Evolutionary conservation across 2,113 vertebrate genomes (phyloP).

Genomic region (Rhinoderma darwinii): DNA sequence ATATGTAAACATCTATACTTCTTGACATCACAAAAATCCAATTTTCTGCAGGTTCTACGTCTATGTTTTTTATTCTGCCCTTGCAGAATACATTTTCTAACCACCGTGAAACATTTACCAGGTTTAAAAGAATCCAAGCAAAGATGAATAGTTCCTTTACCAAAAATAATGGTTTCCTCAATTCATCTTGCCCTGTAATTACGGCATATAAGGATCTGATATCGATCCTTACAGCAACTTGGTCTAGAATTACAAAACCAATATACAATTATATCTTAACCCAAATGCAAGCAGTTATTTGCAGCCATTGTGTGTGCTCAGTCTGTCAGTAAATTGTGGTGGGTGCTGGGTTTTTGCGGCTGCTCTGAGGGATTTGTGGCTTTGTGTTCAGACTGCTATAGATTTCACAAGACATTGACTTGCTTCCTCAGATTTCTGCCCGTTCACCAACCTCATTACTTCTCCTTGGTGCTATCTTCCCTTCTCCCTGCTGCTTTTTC

Average conservation of each 20-base stretch:
- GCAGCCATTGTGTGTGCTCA: conserved; percentile 23
- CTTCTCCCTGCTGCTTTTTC: not conserved
- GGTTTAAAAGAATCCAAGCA: not conserved
- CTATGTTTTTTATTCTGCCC: not conserved
- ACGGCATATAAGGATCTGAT: conserved; percentile 39
- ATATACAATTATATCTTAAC: conserved; percentile 55
- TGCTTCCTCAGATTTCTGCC: conserved; percentile 29
- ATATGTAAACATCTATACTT: conserved; percentile 34
- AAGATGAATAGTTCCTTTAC: conserved; percentile 33
- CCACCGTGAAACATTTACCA: conserved; percentile 21
- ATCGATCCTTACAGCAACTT: conserved; percentile 32
- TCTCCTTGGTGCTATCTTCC: not conserved
- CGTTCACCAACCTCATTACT: conserved; percentile 33
- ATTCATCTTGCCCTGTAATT: conserved; percentile 37
- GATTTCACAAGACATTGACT: conserved; percentile 45
- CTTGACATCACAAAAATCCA: conserved; percentile 22
- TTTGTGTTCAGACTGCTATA: conserved; percentile 37
- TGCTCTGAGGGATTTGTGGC: conserved; percentile 32
- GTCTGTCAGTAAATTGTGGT: conserved; percentile 8
- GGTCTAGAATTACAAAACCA: conserved; percentile 49
- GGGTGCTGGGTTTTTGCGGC: not conserved
- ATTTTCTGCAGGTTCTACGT: conserved; percentile 24
- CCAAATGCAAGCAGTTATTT: conserved; percentile 34
- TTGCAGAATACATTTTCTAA: conserved; percentile 10
- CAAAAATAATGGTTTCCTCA: conserved; percentile 47